Base-by-base conservation (phyloP, 1,140 invertebrate genomes). In the Chionoecetes opilio region DNA sequence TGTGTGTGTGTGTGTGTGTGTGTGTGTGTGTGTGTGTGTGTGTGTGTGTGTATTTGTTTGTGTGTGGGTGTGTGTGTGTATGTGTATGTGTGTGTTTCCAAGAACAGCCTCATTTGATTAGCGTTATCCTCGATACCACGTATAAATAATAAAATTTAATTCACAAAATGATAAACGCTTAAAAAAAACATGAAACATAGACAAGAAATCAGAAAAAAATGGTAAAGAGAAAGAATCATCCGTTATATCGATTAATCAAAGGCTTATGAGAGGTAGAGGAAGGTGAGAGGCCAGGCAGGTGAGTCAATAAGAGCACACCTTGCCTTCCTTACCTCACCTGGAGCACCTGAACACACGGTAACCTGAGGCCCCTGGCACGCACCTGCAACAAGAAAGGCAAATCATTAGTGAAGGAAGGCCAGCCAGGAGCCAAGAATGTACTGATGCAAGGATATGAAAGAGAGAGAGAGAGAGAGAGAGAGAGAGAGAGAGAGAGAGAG, bases 381-480 rank as follows among this genome's bases (percentile, higher is more conserved):
- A 75, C 63, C 63, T 75, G 63, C 63, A 75, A 75, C 63, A 75
- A 75, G 63, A 75, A 8, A 75, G 63, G 63, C 3, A 75, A 75
- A 26, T 21, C 63, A 75, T 75, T 75, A 75, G 63, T 75, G 63
- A 75, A 26, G 63, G n/a, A 75, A 3, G 63, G 21, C 21, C 6
- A 26, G 63, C n/a, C 5, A 14, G 31, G 34, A 8, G 14, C 6
- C 0, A 14, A 17, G 21, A 38, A 46, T 75, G 0, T n/a, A 75
- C 21, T 75, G 21, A 75, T 75, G 63, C 63, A 26, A 75, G 63
- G 63, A 75, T 38, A 14, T 38, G 35, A 37, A 14, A 37, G 86
- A 37, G 35, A 88, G 86, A 88, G 31, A 88, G 35, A 88, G 17
- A 88, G 86, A 88, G 86, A 38, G 32, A 88, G 35, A 88, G 34